Evolutionary conservation across 2,888 invertebrate genomes (phyloP).

Genomic region (Adelognathus sp.): DNA sequence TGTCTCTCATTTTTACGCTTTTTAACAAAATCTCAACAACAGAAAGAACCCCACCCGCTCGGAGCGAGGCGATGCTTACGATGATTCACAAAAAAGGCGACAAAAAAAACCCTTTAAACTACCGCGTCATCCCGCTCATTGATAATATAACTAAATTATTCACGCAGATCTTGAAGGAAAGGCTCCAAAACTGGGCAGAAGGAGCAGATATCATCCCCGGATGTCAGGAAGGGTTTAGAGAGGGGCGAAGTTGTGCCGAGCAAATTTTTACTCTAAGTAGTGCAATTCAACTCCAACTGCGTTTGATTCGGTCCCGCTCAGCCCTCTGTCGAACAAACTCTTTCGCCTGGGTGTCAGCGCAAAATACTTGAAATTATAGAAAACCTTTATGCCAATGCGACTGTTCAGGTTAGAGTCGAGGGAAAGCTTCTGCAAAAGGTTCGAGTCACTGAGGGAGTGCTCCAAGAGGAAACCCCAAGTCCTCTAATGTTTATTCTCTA

Average conservation of each 20-base stretch:
- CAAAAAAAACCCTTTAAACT: conserved; percentile 30
- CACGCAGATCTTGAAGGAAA: conserved; percentile 49
- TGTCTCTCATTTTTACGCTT: background rate
- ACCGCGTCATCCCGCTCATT: conserved; percentile 59
- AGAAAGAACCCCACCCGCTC: background rate
- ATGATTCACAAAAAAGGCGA: conserved; percentile 32
- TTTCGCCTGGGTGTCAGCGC: conserved; percentile 44
- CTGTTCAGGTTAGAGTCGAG: conserved; percentile 9
- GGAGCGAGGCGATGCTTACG: conserved; percentile 4
- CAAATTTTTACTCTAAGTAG: conserved; percentile 30
- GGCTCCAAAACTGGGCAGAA: conserved; percentile 52
- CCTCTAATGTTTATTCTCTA: conserved; percentile 35
- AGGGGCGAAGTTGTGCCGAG: conserved; percentile 39
- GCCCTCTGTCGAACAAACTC: conserved; percentile 53
- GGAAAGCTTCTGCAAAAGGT: background rate
- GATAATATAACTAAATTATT: conserved; percentile 60
- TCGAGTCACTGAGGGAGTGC: conserved; percentile 35
- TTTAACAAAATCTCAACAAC: conserved; percentile 16
- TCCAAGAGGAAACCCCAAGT: conserved; percentile 46
- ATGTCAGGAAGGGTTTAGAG: conserved; percentile 46
- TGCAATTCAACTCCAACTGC: conserved; percentile 24
- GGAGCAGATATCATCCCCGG: conserved; percentile 32
- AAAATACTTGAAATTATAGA: conserved; percentile 53
- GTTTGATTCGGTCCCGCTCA: conserved; percentile 46
- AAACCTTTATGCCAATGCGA: conserved; percentile 11